Base-by-base conservation (phyloP, 2,113 vertebrate genomes). In the Anas platyrhynchos region DNA sequence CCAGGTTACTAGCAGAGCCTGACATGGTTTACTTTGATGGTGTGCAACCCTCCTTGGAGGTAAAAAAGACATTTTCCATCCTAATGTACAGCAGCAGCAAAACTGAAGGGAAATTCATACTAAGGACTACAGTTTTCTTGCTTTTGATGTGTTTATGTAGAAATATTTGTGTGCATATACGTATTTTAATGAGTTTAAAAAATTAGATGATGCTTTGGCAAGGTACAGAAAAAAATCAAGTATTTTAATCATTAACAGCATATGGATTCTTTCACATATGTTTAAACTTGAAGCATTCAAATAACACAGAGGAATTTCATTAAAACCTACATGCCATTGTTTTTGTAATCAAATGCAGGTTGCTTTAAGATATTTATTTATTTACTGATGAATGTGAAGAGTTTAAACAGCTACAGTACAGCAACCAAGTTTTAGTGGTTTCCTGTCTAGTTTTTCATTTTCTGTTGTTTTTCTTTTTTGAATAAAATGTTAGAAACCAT, bases 201-300 rank as follows among this genome's bases (percentile, higher is more conserved):
- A 94, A 34, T 3, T 59, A 74, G n/a, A 34, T 31, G 8, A 36
- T 58, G 13, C 7, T 62, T 83, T 88, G 50, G 34, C 38, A 81
- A 89, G 29, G 14, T 50, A 63, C 3, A 69, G 27, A 18, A 89
- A 78, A 71, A 71, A 48, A 17, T 11, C 1, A 38, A 69, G 15
- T 38, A 66, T 86, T 71, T 58, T 73, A 26, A 9, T 46, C 7
- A 8, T 34, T 69, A 54, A 52, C 68, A 86, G 34, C 18, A 44
- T 12, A 36, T 0, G 4, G 21, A 50, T 50, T 15, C 2, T 44
- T 67, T 59, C 4, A 1, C 11, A 29, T 11, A 43, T 63, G 52
- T 88, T 88, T 44, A 58, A 59, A 67, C 68, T 25, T 44, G 13
- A 22, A 55, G n/a, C 15, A 59, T 44, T 52, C 22, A 82, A 71